phyloP scores from a whole-genome alignment of 2,888 invertebrate species.

The Ditylenchus weischeri region DNA sequence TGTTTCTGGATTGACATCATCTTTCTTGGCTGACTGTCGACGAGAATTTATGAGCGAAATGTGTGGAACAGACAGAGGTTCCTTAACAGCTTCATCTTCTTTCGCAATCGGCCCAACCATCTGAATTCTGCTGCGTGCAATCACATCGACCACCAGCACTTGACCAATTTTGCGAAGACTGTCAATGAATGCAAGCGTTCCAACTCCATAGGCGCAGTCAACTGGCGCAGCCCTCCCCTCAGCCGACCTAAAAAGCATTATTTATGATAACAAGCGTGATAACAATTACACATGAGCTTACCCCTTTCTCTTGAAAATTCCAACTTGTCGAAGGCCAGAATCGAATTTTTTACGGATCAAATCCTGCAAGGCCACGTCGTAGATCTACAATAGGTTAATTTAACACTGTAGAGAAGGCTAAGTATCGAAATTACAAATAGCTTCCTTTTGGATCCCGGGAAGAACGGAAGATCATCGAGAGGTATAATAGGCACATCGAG shows the following conservation, averaged over 20 bases:
- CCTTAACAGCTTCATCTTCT: slow-evolving; percentile 15
- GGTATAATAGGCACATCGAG: slow-evolving; percentile 87
- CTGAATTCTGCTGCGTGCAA: slow-evolving; percentile 64
- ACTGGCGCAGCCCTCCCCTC: slow-evolving; percentile 77
- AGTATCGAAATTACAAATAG: slow-evolving; percentile 71
- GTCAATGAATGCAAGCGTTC: slow-evolving; percentile 95
- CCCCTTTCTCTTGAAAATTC: slow-evolving; percentile 88
- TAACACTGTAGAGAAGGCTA: slow-evolving; percentile 2
- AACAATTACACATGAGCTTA: slow-evolving; percentile 54
- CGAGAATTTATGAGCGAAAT: too few relatives aligned
- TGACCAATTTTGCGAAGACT: slow-evolving; percentile 71
- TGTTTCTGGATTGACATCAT: too few relatives aligned
- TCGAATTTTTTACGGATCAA: slow-evolving; percentile 86
- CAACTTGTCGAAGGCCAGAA: slow-evolving; percentile 91
- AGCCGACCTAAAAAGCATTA: slow-evolving; percentile 61
- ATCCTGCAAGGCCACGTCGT: slow-evolving; percentile 81
- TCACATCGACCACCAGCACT: slow-evolving; percentile 80
- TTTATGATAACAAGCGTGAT: not conserved
- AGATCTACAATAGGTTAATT: slow-evolving; percentile 66
- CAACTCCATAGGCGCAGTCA: slow-evolving; percentile 81
- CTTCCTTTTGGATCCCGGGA: slow-evolving; percentile 94
- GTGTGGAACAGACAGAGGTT: not conserved
- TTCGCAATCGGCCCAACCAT: slow-evolving; percentile 34
- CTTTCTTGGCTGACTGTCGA: too few relatives aligned
- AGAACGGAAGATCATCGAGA: slow-evolving; percentile 87